Percentiles rank a stretch among this genome's conserved stretches.
phyloP scores from a whole-genome alignment of 2,113 vertebrate genomes.

The Strigops habroptila region DNA sequence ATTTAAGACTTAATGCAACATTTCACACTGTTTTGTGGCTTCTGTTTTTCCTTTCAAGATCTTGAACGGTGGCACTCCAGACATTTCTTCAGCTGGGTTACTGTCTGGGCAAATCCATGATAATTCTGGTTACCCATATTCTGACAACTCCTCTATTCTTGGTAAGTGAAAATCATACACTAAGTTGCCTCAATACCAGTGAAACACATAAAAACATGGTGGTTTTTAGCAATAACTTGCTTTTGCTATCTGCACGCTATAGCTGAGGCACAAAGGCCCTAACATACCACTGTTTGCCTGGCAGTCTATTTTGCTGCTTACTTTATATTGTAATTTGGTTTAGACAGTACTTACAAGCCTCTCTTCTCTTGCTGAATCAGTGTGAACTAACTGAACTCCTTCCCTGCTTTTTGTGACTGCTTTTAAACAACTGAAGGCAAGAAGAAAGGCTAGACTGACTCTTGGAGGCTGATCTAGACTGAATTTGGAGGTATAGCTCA shows the following conservation, averaged over 20 bases:
- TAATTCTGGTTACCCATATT: constrained; percentile 93
- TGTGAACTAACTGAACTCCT: not conserved
- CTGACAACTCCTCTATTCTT: constrained; percentile 91
- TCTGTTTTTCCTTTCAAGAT: constrained; percentile 74
- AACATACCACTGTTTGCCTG: not conserved
- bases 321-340: rapidly evolving
- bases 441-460: not conserved
- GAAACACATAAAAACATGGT: not conserved
- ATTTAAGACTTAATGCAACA: not conserved
- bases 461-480: too few relatives aligned
- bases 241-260: not conserved
- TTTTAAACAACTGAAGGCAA: not conserved
- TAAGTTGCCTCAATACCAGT: rapidly evolving
- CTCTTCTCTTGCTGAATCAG: not conserved
- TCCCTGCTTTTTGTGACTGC: not conserved
- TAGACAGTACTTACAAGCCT: not conserved
- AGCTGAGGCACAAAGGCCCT: not conserved
- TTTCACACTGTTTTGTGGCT: not conserved
- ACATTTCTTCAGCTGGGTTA: constrained; percentile 85
- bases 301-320: not conserved
- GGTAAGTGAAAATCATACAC: constrained; percentile 75
- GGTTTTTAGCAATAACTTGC: not conserved
- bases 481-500: not conserved
- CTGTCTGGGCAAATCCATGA: constrained; percentile 87
- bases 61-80: constrained; percentile 91